phyloP scores from a whole-genome alignment of 2,888 invertebrate species.

The Stenotaenia linearis region DNA sequence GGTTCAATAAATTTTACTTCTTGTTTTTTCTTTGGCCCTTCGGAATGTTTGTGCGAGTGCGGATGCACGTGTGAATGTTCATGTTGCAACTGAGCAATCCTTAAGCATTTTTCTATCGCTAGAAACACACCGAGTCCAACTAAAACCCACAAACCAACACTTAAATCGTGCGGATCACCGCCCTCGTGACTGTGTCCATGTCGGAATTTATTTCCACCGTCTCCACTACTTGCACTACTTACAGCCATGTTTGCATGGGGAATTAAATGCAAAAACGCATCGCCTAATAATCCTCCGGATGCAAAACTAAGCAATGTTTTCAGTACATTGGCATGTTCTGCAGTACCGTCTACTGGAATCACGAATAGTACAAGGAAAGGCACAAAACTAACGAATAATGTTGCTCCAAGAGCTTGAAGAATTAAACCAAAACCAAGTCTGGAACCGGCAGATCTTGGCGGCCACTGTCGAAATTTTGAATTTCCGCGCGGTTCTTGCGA shows the following conservation, averaged over 20 bases:
- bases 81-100: constrained; percentile 76
- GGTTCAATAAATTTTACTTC: background rate
- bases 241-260: constrained; percentile 77
- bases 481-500: constrained; percentile 46
- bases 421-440: constrained; percentile 52
- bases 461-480: constrained; percentile 41
- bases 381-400: constrained; percentile 86
- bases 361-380: constrained; percentile 89
- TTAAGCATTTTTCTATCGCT: constrained; percentile 85
- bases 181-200: constrained; percentile 45
- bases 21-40: background rate
- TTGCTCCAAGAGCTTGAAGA: constrained; percentile 79
- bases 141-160: constrained; percentile 89
- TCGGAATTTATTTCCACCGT: constrained; percentile 47
- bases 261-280: constrained; percentile 97
- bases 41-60: no score
- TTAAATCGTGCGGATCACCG: constrained; percentile 63
- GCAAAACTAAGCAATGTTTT: constrained; percentile 90
- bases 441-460: constrained; percentile 29
- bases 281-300: constrained; percentile 91
- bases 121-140: constrained; percentile 88
- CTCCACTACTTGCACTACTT: constrained; percentile 34
- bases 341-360: constrained; percentile 82
- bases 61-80: constrained; percentile 57
- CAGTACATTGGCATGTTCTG: constrained; percentile 74